Evolutionary conservation across 1,140 invertebrate species (phyloP), one percentile per base, ranked within the genome.

Genomic region (Tribolium castaneum): DNA sequence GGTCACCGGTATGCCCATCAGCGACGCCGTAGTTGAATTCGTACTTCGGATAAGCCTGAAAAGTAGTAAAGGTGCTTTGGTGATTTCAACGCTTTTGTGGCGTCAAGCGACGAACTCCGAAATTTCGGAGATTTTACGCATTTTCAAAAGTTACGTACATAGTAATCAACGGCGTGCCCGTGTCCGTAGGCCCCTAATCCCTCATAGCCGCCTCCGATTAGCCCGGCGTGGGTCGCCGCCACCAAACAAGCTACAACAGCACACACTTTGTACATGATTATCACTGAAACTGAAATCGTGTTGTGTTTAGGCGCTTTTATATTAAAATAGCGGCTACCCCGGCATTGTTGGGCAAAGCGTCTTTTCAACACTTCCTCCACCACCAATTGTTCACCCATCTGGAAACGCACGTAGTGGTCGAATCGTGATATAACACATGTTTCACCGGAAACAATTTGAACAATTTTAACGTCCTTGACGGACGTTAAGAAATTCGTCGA

Each of bases 21-120:
- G 83, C 80, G 9, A 87, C 84, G 14, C 85, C 86, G 81, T 87
- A 87, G 12, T 82, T 78, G 79, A 83, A 87, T 16, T 85, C 77
- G 80, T 87, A 87, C 70, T 89, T 87, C 1, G 89, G 87, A 71
- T 88, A 86, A 3, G 90, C 87, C 87, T 88, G 39, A 1, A 76
- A 76, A 19, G 16, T 19, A 19, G 16, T 19, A 19, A 19, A 19
- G 16, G 16, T 19, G 16, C 16, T 19, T 19, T 2, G 2, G 16
- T 19, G 49, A 50, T 14, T 50, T 50, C 49, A 50, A 6, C 49
- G 9, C 10, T 50, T 14, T 14, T 1, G 1, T n/a, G 9, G 3
- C 5, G 9, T 50, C 49, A 50, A 50, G 49, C 9, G 49, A 50
- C 49, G 25, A 30, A 30, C 25, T 4, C 25, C 25, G 6, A 30